Evolutionary conservation across 1,140 invertebrate species (phyloP).

Genomic region (Macrobrachium nipponense): DNA sequence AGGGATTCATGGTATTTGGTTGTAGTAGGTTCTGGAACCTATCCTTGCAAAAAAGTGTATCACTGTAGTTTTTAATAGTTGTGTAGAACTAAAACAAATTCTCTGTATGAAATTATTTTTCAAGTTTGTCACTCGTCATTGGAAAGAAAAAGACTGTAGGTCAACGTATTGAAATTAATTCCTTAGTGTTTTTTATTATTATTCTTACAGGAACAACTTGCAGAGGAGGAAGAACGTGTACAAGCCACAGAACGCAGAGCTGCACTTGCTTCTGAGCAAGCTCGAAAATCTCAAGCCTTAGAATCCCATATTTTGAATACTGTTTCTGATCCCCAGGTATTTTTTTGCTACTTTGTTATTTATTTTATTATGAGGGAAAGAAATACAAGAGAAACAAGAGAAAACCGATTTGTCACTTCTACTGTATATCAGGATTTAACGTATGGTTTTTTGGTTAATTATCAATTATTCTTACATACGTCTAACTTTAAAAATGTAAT

Average conservation of each 20-base stretch:
- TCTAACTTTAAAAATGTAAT: no score
- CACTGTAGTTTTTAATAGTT: no score
- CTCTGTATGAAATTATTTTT: no score
- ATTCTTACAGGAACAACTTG: constrained; percentile 40
- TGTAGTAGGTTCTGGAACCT: no score
- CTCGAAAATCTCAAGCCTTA: constrained; percentile 58
- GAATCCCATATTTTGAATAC: constrained; percentile 51
- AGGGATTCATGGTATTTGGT: no score
- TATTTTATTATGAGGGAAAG: no score
- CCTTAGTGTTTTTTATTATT: neutral
- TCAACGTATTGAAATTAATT: neutral
- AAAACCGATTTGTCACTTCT: neutral
- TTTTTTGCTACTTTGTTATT: no score
- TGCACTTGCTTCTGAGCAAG: constrained; percentile 50
- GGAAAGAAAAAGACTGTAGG: no score
- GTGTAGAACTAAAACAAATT: no score
- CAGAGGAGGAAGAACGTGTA: constrained; percentile 57
- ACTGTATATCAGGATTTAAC: neutral
- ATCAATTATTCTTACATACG: neutral
- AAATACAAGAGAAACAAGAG: no score
- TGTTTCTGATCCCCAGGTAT: constrained; percentile 51
- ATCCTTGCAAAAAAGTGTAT: no score
- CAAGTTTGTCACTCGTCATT: no score
- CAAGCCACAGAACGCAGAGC: constrained; percentile 55
- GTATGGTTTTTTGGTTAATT: neutral